phyloP scores from a whole-genome alignment of 2,888 invertebrate genomes.

The Parnassius glacialis region DNA sequence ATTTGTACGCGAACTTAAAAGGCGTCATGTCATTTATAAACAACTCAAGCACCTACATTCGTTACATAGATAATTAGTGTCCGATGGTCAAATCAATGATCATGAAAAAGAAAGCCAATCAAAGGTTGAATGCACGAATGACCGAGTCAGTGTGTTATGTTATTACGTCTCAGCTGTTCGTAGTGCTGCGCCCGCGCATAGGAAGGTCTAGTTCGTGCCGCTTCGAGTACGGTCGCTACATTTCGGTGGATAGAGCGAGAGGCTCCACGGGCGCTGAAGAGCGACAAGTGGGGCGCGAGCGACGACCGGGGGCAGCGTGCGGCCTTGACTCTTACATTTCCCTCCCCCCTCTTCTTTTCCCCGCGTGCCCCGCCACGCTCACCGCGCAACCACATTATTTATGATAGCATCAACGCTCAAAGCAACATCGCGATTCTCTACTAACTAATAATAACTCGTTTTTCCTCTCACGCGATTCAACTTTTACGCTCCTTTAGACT shows the following conservation, averaged over 20 bases:
- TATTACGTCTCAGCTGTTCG: slow-evolving; percentile 79
- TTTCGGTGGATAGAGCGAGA: slow-evolving; percentile 64
- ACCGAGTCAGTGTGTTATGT: slow-evolving; percentile 81
- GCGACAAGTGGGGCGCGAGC: slow-evolving; percentile 83
- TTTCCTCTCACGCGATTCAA: slow-evolving; percentile 76
- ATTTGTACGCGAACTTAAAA: too few relatives aligned
- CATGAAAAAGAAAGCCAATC: slow-evolving; percentile 78
- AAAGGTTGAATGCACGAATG: slow-evolving; percentile 81
- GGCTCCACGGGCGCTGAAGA: slow-evolving; percentile 40
- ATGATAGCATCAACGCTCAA: slow-evolving; percentile 77
- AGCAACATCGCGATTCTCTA: slow-evolving; percentile 76
- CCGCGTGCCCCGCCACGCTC: slow-evolving; percentile 55
- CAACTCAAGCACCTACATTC: neutral
- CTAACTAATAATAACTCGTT: slow-evolving; percentile 78
- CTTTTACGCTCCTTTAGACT: slow-evolving; percentile 55
- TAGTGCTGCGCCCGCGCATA: slow-evolving; percentile 71
- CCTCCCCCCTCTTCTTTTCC: slow-evolving; percentile 42
- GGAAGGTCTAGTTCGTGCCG: slow-evolving; percentile 77
- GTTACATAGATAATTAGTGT: slow-evolving; percentile 28
- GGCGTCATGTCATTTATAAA: too few relatives aligned
- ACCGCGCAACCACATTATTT: slow-evolving; percentile 76
- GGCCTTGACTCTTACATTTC: slow-evolving; percentile 84
- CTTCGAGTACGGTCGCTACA: slow-evolving; percentile 56
- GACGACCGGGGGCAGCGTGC: slow-evolving; percentile 89
- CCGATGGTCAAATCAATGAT: slow-evolving; percentile 55